phyloP scores from a whole-genome alignment of 2,797 vertebrate genomes.

The Epinephelus malabaricus region DNA sequence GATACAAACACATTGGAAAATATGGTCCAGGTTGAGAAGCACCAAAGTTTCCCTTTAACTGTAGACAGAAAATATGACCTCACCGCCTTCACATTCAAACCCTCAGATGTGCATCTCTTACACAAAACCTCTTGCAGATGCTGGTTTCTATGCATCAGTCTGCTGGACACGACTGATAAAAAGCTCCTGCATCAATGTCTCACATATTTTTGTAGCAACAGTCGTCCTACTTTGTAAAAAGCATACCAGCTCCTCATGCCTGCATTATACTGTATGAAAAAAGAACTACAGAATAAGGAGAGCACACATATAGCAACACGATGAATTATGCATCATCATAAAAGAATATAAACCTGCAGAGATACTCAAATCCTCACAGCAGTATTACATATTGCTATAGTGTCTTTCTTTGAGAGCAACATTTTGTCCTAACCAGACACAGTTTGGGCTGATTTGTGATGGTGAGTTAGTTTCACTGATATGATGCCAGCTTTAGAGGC shows the following conservation, averaged over 20 bases:
- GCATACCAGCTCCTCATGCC: background rate
- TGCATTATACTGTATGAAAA: background rate
- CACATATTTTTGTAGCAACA: background rate
- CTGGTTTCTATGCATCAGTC: background rate
- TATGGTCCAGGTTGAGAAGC: no score
- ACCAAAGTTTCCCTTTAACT: background rate
- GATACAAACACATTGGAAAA: no score
- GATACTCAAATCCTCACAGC: conserved; percentile 11
- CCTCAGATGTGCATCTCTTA: background rate
- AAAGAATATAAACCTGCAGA: conserved; percentile 17
- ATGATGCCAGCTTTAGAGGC: conserved; percentile 40
- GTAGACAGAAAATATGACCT: background rate
- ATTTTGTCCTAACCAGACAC: conserved; percentile 33
- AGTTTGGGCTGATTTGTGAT: conserved; percentile 53
- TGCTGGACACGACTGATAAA: background rate
- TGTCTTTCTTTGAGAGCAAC: conserved; percentile 21
- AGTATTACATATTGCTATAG: conserved; percentile 11
- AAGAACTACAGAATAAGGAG: background rate
- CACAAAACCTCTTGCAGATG: background rate
- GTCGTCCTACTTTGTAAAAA: background rate
- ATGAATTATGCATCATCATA: background rate
- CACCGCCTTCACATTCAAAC: background rate
- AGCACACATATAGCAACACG: background rate
- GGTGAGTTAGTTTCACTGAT: conserved; percentile 38
- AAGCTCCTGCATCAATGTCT: background rate